phyloP scores from a whole-genome alignment of 2,113 vertebrate species.

The Varanus salvator region DNA sequence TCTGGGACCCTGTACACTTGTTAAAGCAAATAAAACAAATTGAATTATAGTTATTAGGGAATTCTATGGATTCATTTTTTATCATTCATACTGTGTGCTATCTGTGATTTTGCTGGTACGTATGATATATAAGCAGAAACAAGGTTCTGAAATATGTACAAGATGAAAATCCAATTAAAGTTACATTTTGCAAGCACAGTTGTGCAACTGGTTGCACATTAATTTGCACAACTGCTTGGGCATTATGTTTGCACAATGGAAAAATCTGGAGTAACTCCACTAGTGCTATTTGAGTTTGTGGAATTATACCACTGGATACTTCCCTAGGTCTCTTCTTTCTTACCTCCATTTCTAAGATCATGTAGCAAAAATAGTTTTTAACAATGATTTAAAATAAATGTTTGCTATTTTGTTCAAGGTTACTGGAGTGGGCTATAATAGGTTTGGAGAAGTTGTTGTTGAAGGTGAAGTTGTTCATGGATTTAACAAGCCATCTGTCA shows the following conservation, averaged over 20 bases:
- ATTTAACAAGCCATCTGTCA: conserved; percentile 88
- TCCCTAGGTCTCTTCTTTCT: neutral
- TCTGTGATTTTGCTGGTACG: no score
- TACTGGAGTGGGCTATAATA: conserved; percentile 96
- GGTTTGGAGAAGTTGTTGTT: conserved; percentile 88
- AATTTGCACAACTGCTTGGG: no score
- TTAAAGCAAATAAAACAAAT: neutral
- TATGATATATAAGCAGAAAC: no score
- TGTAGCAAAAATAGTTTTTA: neutral
- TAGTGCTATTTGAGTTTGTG: no score
- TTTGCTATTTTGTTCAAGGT: conserved; percentile 80
- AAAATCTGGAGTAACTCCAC: no score
- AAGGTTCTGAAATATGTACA: no score
- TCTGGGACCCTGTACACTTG: neutral
- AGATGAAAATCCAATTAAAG: no score
- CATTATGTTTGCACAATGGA: no score
- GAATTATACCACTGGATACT: no score
- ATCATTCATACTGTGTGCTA: neutral
- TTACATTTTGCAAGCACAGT: no score
- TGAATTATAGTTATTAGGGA: neutral
- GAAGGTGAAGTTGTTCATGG: conserved; percentile 92
- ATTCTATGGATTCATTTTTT: neutral
- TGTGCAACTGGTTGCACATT: no score
- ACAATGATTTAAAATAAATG: neutral
- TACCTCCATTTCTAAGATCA: neutral